phyloP scores from a whole-genome alignment of 2,888 invertebrate genomes.

The Sminthurides aquaticus region DNA sequence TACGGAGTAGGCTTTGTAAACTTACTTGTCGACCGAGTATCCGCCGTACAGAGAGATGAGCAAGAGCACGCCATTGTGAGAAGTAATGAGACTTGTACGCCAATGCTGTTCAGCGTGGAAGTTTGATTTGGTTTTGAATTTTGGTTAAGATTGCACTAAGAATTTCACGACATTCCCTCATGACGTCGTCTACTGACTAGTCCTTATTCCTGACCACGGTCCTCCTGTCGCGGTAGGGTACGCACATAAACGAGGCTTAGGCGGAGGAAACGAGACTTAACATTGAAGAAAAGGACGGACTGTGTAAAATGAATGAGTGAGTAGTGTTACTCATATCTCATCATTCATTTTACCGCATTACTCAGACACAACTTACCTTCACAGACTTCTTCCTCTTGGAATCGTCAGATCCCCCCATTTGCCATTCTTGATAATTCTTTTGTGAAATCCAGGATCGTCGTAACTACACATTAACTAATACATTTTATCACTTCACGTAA shows the following conservation, averaged over 20 bases:
- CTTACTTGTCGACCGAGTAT: too few relatives aligned
- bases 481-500: neutral
- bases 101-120: too few relatives aligned
- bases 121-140: too few relatives aligned
- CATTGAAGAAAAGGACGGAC: neutral
- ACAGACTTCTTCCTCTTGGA: neutral
- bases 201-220: too few relatives aligned
- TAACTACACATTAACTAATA: neutral
- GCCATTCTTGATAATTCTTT: neutral
- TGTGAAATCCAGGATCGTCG: neutral
- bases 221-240: neutral
- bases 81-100: too few relatives aligned
- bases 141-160: too few relatives aligned
- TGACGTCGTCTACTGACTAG: too few relatives aligned
- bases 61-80: too few relatives aligned
- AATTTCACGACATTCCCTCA: too few relatives aligned
- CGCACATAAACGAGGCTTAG: neutral
- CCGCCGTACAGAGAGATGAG: too few relatives aligned
- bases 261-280: neutral
- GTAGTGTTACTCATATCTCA: conserved; percentile 13
- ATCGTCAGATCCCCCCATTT: neutral
- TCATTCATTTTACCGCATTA: conserved; percentile 26
- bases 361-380: conserved; percentile 15
- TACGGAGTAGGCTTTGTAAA: too few relatives aligned
- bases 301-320: neutral